Conservation (phyloP, 1,140 invertebrate genomes). For the Drosophila erecta region DNA sequence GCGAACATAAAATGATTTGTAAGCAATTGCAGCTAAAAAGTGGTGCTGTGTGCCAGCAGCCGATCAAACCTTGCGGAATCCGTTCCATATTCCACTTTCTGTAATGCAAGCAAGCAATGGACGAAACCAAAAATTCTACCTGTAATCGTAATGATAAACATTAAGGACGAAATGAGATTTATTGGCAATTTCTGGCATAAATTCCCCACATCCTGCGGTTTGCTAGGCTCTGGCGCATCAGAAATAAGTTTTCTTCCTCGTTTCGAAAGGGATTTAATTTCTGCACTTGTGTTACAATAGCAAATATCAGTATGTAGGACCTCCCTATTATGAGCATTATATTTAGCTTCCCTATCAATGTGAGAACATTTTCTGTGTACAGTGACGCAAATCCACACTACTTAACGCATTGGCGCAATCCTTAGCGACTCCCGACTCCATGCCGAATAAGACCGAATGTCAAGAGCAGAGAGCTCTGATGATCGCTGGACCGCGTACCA, state of each 20-base stretch:
- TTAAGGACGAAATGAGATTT: conserved; percentile 20
- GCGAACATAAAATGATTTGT: conserved; percentile 40
- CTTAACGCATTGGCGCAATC: conserved; percentile 31
- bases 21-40: conserved; percentile 36
- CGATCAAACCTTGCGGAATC: conserved; percentile 28
- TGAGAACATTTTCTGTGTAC: conserved; percentile 15
- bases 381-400: conserved; percentile 39
- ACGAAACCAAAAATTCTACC: conserved; percentile 40
- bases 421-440: conserved; percentile 11
- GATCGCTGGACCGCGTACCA: conserved; percentile 11
- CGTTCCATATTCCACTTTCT: conserved; percentile 27
- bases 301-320: conserved; percentile 40
- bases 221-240: conserved; percentile 36
- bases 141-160: conserved; percentile 30
- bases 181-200: conserved; percentile 26
- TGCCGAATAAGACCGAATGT: conserved; percentile 6
- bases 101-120: conserved; percentile 30
- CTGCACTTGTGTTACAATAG: conserved; percentile 70
- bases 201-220: conserved; percentile 18
- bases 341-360: conserved; percentile 17
- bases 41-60: conserved; percentile 46
- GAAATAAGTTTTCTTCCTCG: conserved; percentile 25
- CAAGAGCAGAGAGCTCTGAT: conserved; percentile 8
- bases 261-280: conserved; percentile 7
- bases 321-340: conserved; percentile 19